These are phyloP conservation scores for Megalops cyprinoides DNA, from an alignment of 2,797 vertebrate species.

Conservation along the genomic window DNA sequence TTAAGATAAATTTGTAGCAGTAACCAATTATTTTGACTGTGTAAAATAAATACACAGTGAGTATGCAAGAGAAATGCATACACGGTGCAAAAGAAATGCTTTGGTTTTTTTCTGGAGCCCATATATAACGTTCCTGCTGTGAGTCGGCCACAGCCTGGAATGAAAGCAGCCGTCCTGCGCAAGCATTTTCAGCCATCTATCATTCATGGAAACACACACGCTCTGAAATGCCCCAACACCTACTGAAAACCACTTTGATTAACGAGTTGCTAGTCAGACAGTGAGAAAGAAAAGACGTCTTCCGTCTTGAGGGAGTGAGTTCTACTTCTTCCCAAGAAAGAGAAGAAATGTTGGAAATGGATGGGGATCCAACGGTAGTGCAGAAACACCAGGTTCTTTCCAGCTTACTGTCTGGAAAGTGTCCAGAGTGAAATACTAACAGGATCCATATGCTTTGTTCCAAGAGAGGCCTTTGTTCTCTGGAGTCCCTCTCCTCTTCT, in stretches of 20 bases:
- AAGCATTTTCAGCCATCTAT: background rate
- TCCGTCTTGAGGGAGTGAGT: background rate
- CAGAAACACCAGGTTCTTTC: background rate
- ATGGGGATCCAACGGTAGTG: background rate
- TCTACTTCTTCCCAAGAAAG: background rate
- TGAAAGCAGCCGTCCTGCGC: background rate
- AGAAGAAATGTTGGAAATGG: background rate
- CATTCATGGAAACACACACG: background rate
- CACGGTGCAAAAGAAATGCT: no score
- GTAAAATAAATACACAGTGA: background rate
- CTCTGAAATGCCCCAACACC: background rate
- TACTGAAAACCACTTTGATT: background rate
- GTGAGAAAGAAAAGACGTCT: background rate
- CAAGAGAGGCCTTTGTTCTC: background rate
- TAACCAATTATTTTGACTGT: background rate
- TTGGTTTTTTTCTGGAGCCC: no score
- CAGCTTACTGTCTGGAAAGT: background rate
- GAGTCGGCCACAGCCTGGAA: background rate
- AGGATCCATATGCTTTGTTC: slow-evolving; percentile 17
- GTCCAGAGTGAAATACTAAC: slow-evolving; percentile 1
- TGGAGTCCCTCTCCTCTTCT: background rate
- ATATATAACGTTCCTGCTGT: background rate
- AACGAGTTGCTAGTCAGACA: background rate
- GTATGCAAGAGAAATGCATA: background rate
- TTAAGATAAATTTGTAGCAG: background rate